Percentiles rank a stretch among this genome's conserved stretches.
Conservation (phyloP, 2,888 invertebrate genomes). For the Tryphoninae sp. region DNA sequence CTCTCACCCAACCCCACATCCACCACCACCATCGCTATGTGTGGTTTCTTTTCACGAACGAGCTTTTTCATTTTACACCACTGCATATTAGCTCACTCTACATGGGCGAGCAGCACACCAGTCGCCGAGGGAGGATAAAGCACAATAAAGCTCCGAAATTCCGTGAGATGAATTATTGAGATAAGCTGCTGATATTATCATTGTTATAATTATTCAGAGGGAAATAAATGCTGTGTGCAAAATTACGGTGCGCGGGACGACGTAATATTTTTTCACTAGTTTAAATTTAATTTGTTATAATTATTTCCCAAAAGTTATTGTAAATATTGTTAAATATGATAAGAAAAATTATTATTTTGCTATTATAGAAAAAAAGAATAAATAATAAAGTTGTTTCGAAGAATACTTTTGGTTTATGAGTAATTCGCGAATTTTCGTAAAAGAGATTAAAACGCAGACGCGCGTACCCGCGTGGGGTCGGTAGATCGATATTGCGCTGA, state of each 20-base stretch:
- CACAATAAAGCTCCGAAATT: conserved; percentile 42
- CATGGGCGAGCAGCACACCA: conserved; percentile 19
- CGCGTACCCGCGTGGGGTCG: conserved; percentile 20
- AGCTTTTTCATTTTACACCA: conserved; percentile 48
- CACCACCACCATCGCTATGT: background rate
- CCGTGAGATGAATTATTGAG: conserved; percentile 43
- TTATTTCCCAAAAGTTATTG: too few species aligned
- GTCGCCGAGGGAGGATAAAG: conserved; percentile 4
- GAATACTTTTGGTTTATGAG: conserved; percentile 4
- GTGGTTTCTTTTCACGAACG: conserved; percentile 40
- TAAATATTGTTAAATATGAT: too few species aligned
- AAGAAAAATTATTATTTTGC: too few species aligned
- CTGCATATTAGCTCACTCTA: conserved; percentile 47
- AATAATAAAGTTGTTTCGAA: background rate
- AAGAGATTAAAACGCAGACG: conserved; percentile 25
- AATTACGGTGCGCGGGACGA: too few species aligned
- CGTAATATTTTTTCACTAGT: too few species aligned
- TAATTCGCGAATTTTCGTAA: conserved; percentile 39
- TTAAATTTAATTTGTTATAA: too few species aligned
- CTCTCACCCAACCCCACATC: background rate
- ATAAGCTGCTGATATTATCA: background rate
- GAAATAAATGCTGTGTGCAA: background rate
- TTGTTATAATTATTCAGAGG: background rate
- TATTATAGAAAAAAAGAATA: background rate
- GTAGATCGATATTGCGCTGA: conserved; percentile 41